phyloP scores from a whole-genome alignment of 1,140 invertebrate genomes.

The Temnothorax longispinosus region DNA sequence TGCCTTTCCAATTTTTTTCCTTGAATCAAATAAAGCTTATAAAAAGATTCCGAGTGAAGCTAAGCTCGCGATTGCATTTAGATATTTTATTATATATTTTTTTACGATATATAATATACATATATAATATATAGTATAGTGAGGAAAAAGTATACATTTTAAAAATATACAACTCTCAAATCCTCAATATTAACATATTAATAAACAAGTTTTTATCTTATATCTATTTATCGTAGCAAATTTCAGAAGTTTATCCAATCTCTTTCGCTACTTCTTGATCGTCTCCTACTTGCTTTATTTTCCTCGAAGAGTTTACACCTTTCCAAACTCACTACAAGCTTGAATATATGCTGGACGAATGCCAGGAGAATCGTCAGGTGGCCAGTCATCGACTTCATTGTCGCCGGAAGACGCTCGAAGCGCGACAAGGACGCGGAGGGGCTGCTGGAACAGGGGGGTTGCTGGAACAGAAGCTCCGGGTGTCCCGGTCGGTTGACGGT shows the following conservation, averaged over 20 bases:
- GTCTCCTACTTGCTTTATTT: background rate
- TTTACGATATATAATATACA: background rate
- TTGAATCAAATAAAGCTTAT: background rate
- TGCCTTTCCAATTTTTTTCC: background rate
- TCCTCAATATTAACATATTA: background rate
- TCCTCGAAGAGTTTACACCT: background rate
- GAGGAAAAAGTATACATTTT: background rate
- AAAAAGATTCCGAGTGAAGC: background rate
- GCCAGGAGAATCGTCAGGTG: slow-evolving; percentile 61
- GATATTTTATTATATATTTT: background rate
- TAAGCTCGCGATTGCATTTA: background rate
- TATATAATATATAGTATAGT: too few relatives aligned
- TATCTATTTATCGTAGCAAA: background rate
- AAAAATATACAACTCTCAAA: background rate
- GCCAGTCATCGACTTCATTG: slow-evolving; percentile 40
- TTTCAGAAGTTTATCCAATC: background rate
- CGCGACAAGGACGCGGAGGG: slow-evolving; percentile 36
- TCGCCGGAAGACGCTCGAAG: slow-evolving; percentile 3
- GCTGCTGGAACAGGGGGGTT: background rate
- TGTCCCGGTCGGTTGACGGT: slow-evolving; percentile 58
- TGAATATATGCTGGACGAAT: slow-evolving; percentile 9
- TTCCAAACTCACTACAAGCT: slow-evolving; percentile 9
- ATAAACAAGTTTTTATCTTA: background rate
- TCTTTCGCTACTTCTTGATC: background rate
- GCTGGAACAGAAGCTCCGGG: slow-evolving; percentile 62